Conservation (phyloP, 2,797 vertebrate genomes). For the Amazona ochrocephala region DNA sequence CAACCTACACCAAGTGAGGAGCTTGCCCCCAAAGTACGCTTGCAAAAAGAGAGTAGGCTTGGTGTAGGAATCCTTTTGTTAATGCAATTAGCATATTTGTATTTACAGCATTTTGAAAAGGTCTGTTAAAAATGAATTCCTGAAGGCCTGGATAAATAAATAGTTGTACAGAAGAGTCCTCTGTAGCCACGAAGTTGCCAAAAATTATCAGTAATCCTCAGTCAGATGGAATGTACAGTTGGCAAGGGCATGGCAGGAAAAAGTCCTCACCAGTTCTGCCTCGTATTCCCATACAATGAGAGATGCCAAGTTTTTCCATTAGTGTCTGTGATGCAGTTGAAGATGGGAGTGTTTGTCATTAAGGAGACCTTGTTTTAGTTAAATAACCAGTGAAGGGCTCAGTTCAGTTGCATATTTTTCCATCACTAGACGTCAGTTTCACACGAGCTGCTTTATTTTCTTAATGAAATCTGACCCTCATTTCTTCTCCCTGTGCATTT, state of each 20-base stretch:
- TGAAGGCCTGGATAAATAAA: slow-evolving; percentile 69
- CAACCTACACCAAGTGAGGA: not conserved
- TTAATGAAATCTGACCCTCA: slow-evolving; percentile 43
- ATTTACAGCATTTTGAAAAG: slow-evolving; percentile 51
- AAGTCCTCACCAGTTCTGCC: slow-evolving; percentile 58
- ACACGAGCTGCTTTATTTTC: slow-evolving; percentile 57
- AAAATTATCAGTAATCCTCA: slow-evolving; percentile 74
- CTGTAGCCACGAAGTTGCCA: slow-evolving; percentile 70
- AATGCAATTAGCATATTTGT: slow-evolving; percentile 36
- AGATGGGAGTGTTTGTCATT: slow-evolving; percentile 69
- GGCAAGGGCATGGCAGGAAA: slow-evolving; percentile 66
- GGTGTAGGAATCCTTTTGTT: slow-evolving; percentile 66
- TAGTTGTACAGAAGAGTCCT: slow-evolving; percentile 69
- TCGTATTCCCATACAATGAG: slow-evolving; percentile 61
- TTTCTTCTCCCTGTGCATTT: slow-evolving; percentile 37
- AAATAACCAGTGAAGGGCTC: slow-evolving; percentile 50
- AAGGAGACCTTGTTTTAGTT: slow-evolving; percentile 63
- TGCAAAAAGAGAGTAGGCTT: not conserved
- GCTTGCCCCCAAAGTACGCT: not conserved
- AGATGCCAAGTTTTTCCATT: slow-evolving; percentile 59
- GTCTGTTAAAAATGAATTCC: slow-evolving; percentile 74
- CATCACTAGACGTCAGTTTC: slow-evolving; percentile 14
- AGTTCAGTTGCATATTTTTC: slow-evolving; percentile 20
- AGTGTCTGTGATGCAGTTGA: slow-evolving; percentile 53
- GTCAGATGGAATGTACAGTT: slow-evolving; percentile 75